phyloP scores from a whole-genome alignment of 2,888 invertebrate species.

The Buathra laborator region DNA sequence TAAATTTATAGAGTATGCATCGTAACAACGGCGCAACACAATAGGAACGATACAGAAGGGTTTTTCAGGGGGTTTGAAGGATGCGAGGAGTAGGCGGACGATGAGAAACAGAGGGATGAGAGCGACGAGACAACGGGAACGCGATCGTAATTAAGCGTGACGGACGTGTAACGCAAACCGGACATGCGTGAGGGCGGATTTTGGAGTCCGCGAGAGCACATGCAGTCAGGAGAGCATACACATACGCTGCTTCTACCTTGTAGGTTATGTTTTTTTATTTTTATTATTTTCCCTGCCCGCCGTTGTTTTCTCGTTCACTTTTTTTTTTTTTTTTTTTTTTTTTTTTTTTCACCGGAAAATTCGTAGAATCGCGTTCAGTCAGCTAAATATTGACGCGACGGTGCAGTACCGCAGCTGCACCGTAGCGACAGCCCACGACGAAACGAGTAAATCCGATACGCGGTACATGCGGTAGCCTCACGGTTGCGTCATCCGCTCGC shows the following conservation, averaged over 20 bases:
- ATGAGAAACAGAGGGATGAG: conserved; percentile 21
- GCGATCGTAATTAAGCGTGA: conserved; percentile 69
- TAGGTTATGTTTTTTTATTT: neutral
- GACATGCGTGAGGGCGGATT: conserved; percentile 39
- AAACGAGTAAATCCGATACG: conserved; percentile 68
- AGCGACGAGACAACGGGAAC: conserved; percentile 60
- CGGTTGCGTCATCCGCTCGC: conserved; percentile 18
- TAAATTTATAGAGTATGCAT: conserved; percentile 2
- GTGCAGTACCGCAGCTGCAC: conserved; percentile 50
- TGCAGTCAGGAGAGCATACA: neutral
- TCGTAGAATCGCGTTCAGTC: conserved; percentile 51
- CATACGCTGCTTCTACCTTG: neutral
- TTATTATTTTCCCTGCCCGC: conserved; percentile 9
- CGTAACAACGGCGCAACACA: conserved; percentile 20
- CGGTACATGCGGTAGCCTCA: neutral
- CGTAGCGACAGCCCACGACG: conserved; percentile 9
- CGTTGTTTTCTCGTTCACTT: neutral
- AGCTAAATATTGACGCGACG: conserved; percentile 72
- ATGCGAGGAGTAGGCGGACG: conserved; percentile 14
- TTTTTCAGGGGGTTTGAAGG: conserved; percentile 16
- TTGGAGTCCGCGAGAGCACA: conserved; percentile 5
- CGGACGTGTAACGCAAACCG: conserved; percentile 69
- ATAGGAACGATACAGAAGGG: conserved; percentile 38
- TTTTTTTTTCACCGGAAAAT: conserved; percentile 51
- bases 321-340: conserved; percentile 24